These are phyloP conservation scores for Macrobrachium nipponense DNA, from an alignment of 1,140 invertebrate genomes.

Conservation along the genomic window DNA sequence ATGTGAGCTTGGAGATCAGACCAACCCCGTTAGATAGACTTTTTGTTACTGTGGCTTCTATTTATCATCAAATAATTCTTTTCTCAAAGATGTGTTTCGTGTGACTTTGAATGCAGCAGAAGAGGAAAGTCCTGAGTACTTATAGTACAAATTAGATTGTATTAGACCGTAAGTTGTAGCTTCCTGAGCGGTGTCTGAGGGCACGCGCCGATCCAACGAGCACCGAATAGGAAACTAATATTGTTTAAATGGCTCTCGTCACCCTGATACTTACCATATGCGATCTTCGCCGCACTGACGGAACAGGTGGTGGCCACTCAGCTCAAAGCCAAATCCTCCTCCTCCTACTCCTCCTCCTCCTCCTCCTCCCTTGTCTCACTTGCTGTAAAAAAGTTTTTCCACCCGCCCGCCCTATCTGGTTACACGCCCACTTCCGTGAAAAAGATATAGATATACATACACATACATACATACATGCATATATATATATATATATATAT, in stretches of 20 bases:
- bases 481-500: too few relatives aligned
- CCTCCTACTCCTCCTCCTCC: too few relatives aligned
- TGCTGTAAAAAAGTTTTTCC: background rate
- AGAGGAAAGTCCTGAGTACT: too few relatives aligned
- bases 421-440: too few relatives aligned
- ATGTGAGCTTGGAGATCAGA: slow-evolving; percentile 37
- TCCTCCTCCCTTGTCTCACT: background rate
- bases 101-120: too few relatives aligned
- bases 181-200: background rate
- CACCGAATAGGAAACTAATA: slow-evolving; percentile 61
- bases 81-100: too few relatives aligned
- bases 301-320: slow-evolving; percentile 42
- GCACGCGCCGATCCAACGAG: slow-evolving; percentile 40
- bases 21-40: slow-evolving; percentile 41
- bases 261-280: slow-evolving; percentile 60
- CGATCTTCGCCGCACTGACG: slow-evolving; percentile 38
- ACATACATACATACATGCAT: too few relatives aligned
- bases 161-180: too few relatives aligned
- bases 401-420: too few relatives aligned
- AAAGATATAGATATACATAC: too few relatives aligned
- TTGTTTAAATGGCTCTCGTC: slow-evolving; percentile 61
- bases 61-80: too few relatives aligned
- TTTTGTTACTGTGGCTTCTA: background rate
- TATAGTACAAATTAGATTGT: too few relatives aligned
- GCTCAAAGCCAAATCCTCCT: background rate